phyloP scores from a whole-genome alignment of 2,888 invertebrate species.

The Graphium colonna region DNA sequence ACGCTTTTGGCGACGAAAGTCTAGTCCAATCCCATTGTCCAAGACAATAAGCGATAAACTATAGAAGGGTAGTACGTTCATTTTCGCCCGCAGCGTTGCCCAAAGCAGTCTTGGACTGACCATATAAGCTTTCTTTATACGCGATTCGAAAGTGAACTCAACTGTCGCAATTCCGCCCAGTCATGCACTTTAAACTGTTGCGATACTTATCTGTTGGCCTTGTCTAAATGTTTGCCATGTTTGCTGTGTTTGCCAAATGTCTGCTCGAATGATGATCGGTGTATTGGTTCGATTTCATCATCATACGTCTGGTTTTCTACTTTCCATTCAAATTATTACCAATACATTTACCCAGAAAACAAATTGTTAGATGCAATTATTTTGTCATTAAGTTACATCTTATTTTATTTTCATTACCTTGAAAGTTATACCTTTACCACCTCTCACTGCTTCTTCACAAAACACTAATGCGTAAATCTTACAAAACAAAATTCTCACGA shows the following conservation, averaged over 20 bases:
- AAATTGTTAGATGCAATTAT: too few species aligned
- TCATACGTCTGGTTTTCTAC: too few species aligned
- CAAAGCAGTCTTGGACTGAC: conserved; percentile 26
- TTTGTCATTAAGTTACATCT: too few species aligned
- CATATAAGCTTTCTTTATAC: conserved; percentile 31
- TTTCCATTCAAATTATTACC: too few species aligned
- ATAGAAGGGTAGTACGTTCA: conserved; percentile 31
- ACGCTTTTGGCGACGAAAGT: conserved; percentile 16
- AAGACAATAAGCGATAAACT: conserved; percentile 44
- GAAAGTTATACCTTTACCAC: background rate
- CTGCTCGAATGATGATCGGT: too few species aligned
- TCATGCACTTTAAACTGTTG: conserved; percentile 7
- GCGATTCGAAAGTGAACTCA: conserved; percentile 29
- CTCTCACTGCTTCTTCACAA: background rate
- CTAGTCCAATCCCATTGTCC: conserved; percentile 25
- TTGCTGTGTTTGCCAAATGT: too few species aligned
- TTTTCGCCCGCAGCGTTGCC: conserved; percentile 27
- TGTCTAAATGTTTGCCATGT: too few species aligned
- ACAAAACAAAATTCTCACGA: conserved; percentile 5
- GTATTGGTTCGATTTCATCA: too few species aligned
- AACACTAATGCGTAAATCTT: too few species aligned
- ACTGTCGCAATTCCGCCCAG: conserved; percentile 17
- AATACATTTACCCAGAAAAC: too few species aligned
- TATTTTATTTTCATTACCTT: too few species aligned
- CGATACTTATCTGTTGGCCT: too few species aligned